phyloP scores from a whole-genome alignment of 2,797 vertebrate genomes.

The Mus spretus region DNA sequence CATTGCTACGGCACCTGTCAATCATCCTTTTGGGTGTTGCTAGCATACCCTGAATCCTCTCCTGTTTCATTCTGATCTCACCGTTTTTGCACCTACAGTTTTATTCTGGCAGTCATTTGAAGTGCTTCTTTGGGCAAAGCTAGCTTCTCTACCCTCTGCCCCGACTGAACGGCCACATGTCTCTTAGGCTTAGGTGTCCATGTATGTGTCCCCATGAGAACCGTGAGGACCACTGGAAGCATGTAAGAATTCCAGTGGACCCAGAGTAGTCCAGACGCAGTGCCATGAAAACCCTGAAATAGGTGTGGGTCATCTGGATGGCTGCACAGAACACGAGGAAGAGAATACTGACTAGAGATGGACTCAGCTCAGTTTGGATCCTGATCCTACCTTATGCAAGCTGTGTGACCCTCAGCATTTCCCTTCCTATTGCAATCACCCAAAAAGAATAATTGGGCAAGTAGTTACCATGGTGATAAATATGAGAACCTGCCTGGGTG shows the following conservation, averaged over 20 bases:
- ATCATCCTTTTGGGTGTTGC: not conserved
- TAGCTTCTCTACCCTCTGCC: not conserved
- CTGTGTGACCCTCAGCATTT: not conserved
- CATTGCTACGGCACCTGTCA: fast-evolving
- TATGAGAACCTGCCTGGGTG: too few relatives aligned
- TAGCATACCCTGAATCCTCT: not conserved
- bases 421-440: not conserved
- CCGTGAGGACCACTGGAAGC: not conserved
- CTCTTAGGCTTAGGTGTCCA: not conserved
- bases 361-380: not conserved
- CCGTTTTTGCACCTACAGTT: not conserved
- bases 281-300: not conserved
- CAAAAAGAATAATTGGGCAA: not conserved
- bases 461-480: not conserved
- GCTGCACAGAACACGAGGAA: not conserved
- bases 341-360: not conserved
- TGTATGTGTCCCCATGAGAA: not conserved
- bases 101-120: not conserved
- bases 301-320: not conserved
- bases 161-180: not conserved
- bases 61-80: not conserved
- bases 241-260: not conserved
- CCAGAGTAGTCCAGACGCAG: not conserved
- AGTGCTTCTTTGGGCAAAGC: not conserved
- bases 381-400: not conserved